Evolutionary conservation across 2,797 vertebrate genomes (phyloP).

Genomic region (Hafferia zeledoni): DNA sequence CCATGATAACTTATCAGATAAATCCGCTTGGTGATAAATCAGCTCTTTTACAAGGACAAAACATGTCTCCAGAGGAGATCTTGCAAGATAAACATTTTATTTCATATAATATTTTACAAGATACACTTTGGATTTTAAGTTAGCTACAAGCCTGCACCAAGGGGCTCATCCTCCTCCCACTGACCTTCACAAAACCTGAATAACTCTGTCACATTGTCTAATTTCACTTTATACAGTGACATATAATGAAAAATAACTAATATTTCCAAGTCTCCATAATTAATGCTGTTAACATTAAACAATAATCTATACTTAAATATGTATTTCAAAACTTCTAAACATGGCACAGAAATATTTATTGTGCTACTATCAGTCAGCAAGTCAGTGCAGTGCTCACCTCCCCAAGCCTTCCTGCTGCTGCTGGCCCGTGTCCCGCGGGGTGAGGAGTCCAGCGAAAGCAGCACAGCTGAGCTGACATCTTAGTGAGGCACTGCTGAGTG

Average conservation of each 20-base stretch:
- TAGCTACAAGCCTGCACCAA: not conserved
- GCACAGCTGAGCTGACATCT: not conserved
- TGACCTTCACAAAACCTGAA: not conserved
- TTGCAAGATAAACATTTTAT: not conserved
- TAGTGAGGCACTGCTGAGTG: not conserved
- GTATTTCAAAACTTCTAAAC: not conserved
- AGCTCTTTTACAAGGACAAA: not conserved
- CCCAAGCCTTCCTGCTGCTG: not conserved
- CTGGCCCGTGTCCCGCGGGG: not conserved
- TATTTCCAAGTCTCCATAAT: not conserved
- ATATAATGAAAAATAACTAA: not conserved
- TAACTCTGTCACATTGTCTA: not conserved
- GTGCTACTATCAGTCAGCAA: not conserved
- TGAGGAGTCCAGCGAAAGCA: not conserved
- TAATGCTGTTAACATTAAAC: not conserved
- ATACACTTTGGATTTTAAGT: not conserved
- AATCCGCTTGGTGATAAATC: not conserved
- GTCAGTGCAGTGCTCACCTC: not conserved
- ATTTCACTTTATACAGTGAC: not conserved
- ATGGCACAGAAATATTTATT: not conserved
- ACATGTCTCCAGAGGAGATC: not conserved
- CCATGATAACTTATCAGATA: not conserved
- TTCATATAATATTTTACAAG: not conserved
- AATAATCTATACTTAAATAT: not conserved
- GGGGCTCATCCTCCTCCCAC: not conserved